Conservation (phyloP, 35 echinoderm and acorn worm genomes). For the Acanthaster planci region DNA sequence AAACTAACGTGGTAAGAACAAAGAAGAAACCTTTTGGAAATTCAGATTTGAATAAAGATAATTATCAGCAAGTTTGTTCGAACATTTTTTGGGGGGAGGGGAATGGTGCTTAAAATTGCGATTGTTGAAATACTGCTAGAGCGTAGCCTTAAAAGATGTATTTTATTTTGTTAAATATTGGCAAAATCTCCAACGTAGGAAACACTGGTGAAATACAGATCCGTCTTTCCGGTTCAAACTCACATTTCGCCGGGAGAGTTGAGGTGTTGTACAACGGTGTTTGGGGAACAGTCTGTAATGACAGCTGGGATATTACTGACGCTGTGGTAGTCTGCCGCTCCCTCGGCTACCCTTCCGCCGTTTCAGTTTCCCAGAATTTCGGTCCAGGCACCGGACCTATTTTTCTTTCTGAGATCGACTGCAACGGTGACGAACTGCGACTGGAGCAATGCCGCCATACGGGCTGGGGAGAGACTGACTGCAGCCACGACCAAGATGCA, state of each 20-base stretch:
- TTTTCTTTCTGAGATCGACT: not conserved
- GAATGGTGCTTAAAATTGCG: too few relatives aligned
- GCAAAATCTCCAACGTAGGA: too few relatives aligned
- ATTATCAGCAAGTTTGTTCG: too few relatives aligned
- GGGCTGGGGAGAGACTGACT: not conserved
- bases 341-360: conserved; percentile 1
- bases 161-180: too few relatives aligned
- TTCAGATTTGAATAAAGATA: too few relatives aligned
- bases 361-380: not conserved
- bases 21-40: too few relatives aligned
- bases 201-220: too few relatives aligned
- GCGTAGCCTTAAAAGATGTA: too few relatives aligned
- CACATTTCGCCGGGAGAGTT: not conserved
- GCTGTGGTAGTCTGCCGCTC: not conserved
- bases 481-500: not conserved
- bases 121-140: too few relatives aligned
- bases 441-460: not conserved
- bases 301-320: conserved; percentile 9
- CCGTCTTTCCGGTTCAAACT: not conserved
- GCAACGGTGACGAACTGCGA: not conserved
- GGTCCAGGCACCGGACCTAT: not conserved
- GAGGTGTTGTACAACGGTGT: conserved; percentile 2
- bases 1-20: too few relatives aligned
- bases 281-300: conserved; percentile 21
- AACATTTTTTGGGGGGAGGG: too few relatives aligned